phyloP scores from a whole-genome alignment of 2,888 invertebrate genomes.

The Agrochola litura region DNA sequence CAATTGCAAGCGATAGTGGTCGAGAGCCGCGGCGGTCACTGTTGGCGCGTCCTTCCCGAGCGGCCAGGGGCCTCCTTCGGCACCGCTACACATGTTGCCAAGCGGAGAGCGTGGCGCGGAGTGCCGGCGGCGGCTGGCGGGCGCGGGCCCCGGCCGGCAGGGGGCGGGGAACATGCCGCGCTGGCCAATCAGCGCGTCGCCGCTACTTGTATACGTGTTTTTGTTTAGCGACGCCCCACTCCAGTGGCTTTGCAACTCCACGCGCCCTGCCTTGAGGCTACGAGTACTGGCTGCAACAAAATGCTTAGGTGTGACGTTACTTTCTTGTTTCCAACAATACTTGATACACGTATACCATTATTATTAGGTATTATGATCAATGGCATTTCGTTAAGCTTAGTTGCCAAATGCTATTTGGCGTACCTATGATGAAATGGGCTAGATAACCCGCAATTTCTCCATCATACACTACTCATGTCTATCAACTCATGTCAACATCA shows the following conservation, averaged over 20 bases:
- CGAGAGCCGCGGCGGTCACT: constrained; percentile 91
- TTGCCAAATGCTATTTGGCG: neutral
- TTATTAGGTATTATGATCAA: neutral
- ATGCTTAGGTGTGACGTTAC: constrained; percentile 20
- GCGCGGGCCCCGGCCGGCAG: constrained; percentile 61
- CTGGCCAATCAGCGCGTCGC: constrained; percentile 82
- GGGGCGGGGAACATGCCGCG: constrained; percentile 69
- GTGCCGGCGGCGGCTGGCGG: constrained; percentile 72
- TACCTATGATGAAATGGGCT: neutral
- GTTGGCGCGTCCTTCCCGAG: constrained; percentile 88
- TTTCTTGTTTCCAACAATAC: neutral
- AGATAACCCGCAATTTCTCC: neutral
- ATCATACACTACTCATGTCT: neutral
- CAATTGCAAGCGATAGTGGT: constrained; percentile 95
- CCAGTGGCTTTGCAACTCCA: constrained; percentile 83
- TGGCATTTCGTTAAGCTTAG: neutral
- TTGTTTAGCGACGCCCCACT: constrained; percentile 91
- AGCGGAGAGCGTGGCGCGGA: constrained; percentile 81
- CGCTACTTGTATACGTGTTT: constrained; percentile 88
- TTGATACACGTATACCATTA: neutral
- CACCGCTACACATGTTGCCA: constrained; percentile 89
- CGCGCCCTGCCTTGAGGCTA: constrained; percentile 87
- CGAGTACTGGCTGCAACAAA: constrained; percentile 79
- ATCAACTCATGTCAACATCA: neutral
- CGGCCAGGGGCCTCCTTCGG: constrained; percentile 89